phyloP scores from a whole-genome alignment of 2,113 vertebrate species.

The Corydoras maculifer region DNA sequence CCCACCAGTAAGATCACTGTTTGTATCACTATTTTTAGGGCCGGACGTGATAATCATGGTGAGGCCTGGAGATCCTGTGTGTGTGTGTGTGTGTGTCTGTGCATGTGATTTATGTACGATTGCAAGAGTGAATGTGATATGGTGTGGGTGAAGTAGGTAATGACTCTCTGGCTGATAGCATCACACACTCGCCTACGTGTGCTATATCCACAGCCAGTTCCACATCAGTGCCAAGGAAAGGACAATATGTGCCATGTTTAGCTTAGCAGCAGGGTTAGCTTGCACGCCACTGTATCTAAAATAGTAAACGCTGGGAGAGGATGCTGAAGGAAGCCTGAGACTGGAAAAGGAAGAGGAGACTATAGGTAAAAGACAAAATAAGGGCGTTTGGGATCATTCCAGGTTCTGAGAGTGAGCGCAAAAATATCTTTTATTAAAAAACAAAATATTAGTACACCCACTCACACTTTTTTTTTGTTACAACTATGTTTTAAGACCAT shows the following conservation, averaged over 20 bases:
- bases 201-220: conserved; percentile 16
- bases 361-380: conserved; percentile 1
- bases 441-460: too few relatives aligned
- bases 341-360: background rate
- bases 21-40: conserved; percentile 35
- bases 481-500: too few relatives aligned
- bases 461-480: too few relatives aligned
- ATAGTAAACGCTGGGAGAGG: background rate
- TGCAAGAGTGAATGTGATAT: background rate
- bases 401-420: too few relatives aligned
- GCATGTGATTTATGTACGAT: background rate
- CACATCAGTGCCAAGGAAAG: conserved; percentile 27
- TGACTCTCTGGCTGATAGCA: conserved; percentile 10
- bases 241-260: conserved; percentile 24
- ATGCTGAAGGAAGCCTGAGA: background rate
- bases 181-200: conserved; percentile 27
- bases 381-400: too few relatives aligned
- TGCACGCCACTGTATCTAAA: conserved; percentile 17
- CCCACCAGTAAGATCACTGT: conserved; percentile 13
- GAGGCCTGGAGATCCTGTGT: background rate
- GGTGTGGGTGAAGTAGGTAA: background rate
- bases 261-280: conserved; percentile 16
- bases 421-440: too few relatives aligned
- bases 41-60: background rate
- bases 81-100: background rate